Evolutionary conservation across 1,140 invertebrate genomes (phyloP).

Genomic region (Tribolium castaneum): DNA sequence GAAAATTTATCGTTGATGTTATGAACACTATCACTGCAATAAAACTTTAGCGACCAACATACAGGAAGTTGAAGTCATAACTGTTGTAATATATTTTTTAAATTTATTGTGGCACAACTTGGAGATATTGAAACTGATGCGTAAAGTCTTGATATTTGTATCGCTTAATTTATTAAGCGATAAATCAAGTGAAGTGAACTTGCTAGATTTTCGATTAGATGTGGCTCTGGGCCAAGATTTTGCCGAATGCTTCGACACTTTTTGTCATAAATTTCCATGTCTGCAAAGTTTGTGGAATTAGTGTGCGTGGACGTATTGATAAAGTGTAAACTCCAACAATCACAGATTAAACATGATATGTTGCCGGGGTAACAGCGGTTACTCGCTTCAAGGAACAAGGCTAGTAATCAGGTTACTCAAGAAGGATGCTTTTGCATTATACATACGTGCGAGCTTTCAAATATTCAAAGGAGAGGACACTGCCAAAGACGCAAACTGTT

Average conservation of each 20-base stretch:
- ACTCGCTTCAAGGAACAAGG: constrained; percentile 2
- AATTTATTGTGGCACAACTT: background rate
- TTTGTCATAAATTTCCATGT: too few relatives aligned
- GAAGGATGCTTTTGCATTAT: constrained; percentile 13
- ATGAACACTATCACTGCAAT: constrained; percentile 30
- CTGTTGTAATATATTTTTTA: constrained; percentile 12
- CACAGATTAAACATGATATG: constrained; percentile 32
- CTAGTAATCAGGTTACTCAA: constrained; percentile 16
- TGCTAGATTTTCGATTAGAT: too few relatives aligned
- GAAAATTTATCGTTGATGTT: constrained; percentile 30
- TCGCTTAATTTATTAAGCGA: background rate
- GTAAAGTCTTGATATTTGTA: background rate
- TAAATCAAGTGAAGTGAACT: background rate
- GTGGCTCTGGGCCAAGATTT: too few relatives aligned
- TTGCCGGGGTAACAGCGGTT: constrained; percentile 18
- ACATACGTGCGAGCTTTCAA: background rate
- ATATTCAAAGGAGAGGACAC: constrained; percentile 4
- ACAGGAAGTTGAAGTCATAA: constrained; percentile 11
- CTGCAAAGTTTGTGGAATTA: constrained; percentile 11
- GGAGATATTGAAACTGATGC: background rate
- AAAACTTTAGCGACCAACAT: constrained; percentile 21
- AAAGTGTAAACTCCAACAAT: constrained; percentile 17
- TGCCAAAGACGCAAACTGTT: constrained; percentile 22
- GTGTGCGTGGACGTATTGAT: constrained; percentile 31
- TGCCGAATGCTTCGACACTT: too few relatives aligned